phyloP scores from a whole-genome alignment of 1,140 invertebrate species.

The Acromyrmex echinatior region DNA sequence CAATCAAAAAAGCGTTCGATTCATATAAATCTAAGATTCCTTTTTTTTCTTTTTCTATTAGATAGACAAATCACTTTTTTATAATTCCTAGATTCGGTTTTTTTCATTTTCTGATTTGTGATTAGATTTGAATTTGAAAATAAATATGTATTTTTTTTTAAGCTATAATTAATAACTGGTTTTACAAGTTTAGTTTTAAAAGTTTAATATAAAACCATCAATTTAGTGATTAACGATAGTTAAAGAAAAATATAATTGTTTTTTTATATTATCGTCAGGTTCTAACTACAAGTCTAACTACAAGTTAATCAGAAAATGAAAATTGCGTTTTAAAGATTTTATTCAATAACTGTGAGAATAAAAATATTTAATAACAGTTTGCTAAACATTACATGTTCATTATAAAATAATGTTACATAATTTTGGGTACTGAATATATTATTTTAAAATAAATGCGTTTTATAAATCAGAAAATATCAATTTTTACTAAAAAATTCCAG shows the following conservation, averaged over 20 bases:
- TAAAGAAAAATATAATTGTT: too few species aligned
- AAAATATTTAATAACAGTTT: background rate
- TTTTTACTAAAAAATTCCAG: background rate
- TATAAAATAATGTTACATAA: background rate
- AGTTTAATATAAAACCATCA: too few species aligned
- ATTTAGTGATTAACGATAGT: too few species aligned
- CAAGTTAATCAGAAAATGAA: too few species aligned
- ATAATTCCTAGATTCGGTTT: background rate
- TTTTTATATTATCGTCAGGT: too few species aligned
- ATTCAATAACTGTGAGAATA: background rate
- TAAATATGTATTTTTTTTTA: too few species aligned
- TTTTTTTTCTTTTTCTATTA: background rate
- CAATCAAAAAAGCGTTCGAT: conserved; percentile 73
- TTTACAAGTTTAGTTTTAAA: too few species aligned
- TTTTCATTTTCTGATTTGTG: too few species aligned
- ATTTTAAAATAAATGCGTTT: conserved; percentile 8
- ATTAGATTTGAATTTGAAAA: too few species aligned
- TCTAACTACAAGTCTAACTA: too few species aligned
- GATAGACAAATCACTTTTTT: background rate
- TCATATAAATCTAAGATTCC: background rate
- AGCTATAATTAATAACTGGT: too few species aligned
- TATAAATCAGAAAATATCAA: background rate
- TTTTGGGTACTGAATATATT: conserved; percentile 1
- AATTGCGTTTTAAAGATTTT: background rate
- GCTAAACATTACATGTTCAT: background rate